Base-by-base conservation (phyloP, 2,797 vertebrate species). In the Rhynchotus rufescens region DNA sequence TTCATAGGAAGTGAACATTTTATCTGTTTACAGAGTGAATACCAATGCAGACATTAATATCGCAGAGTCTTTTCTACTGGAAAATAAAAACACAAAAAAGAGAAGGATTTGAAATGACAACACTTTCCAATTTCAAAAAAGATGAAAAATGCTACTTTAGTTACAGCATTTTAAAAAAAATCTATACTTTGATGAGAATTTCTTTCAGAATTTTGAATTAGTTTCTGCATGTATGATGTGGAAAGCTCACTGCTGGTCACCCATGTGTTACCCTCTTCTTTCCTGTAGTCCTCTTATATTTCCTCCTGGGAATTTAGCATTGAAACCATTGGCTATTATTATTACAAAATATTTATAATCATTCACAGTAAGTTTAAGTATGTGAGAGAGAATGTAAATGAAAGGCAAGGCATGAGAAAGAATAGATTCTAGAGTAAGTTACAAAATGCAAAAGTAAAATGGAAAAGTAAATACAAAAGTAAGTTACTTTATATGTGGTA, bases 41-140 rank as follows among this genome's bases (percentile, higher is more conserved):
- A 91, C 81, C 93, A 96, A 96, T 93, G 79, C 54, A 83, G 91
- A 68, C 38, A 86, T 96, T 95, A 95, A 78, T 81, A 91, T 75
- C 76, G 22, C 16, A 61, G 74, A 86, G 73, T 34, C 36, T 78
- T n/a, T 65, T 92, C 85, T 92, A 54, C 76, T 81, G 65, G 86
- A 94, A 93, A 76, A 61, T n/a, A 80, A 40, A 40, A 40, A 67
- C 61, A 88, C 64, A 44, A 88, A 83, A 95, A 66, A 44, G 80
- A 59, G 73, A 60, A 64, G 76, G 38, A 73, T 94, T 81, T 92
- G 84, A 94, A 76, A 52, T 49, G 66, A 85, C 61, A 56, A 76
- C 66, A 52, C 57, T 89, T 87, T 76, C 47, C 61, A 62, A 86
- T 57, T 73, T 90, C 59, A 83, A 83, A 73, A 77, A 60, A 68